These are phyloP conservation scores for Orycteropus afer DNA, from an alignment of 2,113 vertebrate genomes.

Conservation along the genomic window DNA sequence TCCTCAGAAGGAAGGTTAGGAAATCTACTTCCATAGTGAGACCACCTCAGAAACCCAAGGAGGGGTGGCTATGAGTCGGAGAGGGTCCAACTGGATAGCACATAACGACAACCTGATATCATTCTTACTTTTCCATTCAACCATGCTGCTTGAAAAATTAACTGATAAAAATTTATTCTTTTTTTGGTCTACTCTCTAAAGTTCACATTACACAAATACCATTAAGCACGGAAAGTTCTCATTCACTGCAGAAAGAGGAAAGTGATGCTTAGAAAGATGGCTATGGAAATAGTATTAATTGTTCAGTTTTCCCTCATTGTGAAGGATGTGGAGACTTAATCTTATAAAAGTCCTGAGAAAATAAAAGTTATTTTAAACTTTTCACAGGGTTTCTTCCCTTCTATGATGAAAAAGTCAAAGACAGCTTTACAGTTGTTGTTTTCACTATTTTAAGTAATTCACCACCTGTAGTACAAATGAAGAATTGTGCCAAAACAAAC, in stretches of 20 bases:
- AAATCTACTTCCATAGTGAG: no score
- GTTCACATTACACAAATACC: not conserved
- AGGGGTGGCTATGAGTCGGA: no score
- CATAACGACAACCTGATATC: not conserved
- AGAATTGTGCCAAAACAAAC: not conserved
- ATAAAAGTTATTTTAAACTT: not conserved
- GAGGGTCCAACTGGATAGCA: no score
- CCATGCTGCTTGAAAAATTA: not conserved
- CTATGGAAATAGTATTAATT: not conserved
- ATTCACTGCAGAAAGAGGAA: not conserved
- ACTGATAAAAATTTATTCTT: not conserved
- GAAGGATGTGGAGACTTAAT: not conserved
- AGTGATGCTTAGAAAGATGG: not conserved
- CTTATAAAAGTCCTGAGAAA: not conserved
- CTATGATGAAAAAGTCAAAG: not conserved
- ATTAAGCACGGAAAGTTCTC: not conserved
- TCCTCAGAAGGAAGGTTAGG: no score
- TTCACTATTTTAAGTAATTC: not conserved
- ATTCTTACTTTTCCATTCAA: not conserved
- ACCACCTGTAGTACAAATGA: not conserved
- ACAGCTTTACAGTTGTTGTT: not conserved
- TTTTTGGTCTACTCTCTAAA: not conserved
- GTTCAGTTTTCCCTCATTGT: not conserved
- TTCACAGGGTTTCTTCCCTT: not conserved
- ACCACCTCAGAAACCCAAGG: no score